Percentiles rank a stretch among this genome's conserved stretches.
Evolutionary conservation across 2,888 invertebrate species (phyloP).

Genomic region (Temnothorax ravouxi): DNA sequence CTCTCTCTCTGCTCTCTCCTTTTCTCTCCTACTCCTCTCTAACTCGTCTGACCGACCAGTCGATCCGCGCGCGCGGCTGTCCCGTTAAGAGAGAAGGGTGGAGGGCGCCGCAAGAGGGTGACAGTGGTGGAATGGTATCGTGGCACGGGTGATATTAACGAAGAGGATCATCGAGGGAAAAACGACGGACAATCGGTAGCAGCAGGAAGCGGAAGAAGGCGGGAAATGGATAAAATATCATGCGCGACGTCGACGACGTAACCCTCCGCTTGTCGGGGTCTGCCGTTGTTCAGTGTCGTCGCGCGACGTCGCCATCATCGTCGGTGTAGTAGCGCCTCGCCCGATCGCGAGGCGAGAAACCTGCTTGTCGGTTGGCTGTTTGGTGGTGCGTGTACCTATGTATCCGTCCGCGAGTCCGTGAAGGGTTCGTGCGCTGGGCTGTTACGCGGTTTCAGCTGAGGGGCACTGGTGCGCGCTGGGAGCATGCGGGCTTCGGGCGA

Average conservation of each 20-base stretch:
- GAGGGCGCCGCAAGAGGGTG: conserved; percentile 70
- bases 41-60: conserved; percentile 39
- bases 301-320: conserved; percentile 57
- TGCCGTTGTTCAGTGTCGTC: conserved; percentile 56
- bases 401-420: conserved; percentile 67
- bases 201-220: conserved; percentile 57
- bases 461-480: conserved; percentile 70
- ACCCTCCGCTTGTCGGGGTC: conserved; percentile 32
- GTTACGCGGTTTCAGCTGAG: conserved; percentile 51
- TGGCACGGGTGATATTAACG: conserved; percentile 79
- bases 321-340: conserved; percentile 44
- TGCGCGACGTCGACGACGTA: conserved; percentile 46
- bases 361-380: conserved; percentile 40
- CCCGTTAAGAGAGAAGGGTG: conserved; percentile 75
- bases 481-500: conserved; percentile 83
- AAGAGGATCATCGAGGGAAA: conserved; percentile 35
- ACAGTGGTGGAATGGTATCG: conserved; percentile 55
- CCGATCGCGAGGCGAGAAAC: conserved; percentile 30
- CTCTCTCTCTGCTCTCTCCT: conserved; percentile 26
- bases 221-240: conserved; percentile 68
- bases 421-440: conserved; percentile 23
- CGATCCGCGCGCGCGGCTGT: conserved; percentile 57
- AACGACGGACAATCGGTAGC: conserved; percentile 41
- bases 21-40: conserved; percentile 35
- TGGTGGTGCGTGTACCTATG: conserved; percentile 68